Base-by-base conservation (phyloP, 1,140 invertebrate species). In the Drosophila tropicalis region DNA sequence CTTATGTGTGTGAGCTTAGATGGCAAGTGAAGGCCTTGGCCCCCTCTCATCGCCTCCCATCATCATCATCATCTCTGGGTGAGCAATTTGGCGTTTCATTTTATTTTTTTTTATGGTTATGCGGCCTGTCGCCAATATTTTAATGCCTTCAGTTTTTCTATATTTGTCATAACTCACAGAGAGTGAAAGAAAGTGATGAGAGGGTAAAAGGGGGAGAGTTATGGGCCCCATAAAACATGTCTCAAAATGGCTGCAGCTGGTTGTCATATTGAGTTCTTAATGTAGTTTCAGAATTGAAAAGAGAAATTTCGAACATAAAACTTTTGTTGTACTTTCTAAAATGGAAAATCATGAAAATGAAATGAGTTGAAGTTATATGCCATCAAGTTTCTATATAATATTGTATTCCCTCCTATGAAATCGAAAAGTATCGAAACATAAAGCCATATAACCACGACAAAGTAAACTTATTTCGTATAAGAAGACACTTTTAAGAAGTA, bases 211-310 rank as follows among this genome's bases (percentile, higher is more conserved):
- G 29, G 29, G 29, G 13, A 67, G 79, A 82, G 68, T 86, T 82
- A 86, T 79, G 76, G 72, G 32, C 56, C 54, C 82, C 70, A 87
- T 87, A 87, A 87, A 87, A 87, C 72, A 72, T 65, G 86, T 80
- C 83, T 87, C 83, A 87, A 87, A 89, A 87, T 87, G 83, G 83
- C 83, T 84, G 83, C 83, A 87, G 84, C 79, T 83, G 79, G 72
- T 76, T 74, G 71, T 76, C 70, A 71, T 72, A 70, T 70, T 73
- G 63, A 63, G 60, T 58, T 36, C 22, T 29, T 44, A 40, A 44
- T 39, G 25, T 34, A 34, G 32, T 13, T 13, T 17, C 34, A 56
- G 66, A 40, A 25, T 34, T 3, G 0, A 62, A 56, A 51, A 32
- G 51, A 13, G 44, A 47, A 47, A 47, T 47, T 47, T 41, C 10